Base-by-base conservation (phyloP, 1,140 invertebrate species). In the Heliconius himera region DNA sequence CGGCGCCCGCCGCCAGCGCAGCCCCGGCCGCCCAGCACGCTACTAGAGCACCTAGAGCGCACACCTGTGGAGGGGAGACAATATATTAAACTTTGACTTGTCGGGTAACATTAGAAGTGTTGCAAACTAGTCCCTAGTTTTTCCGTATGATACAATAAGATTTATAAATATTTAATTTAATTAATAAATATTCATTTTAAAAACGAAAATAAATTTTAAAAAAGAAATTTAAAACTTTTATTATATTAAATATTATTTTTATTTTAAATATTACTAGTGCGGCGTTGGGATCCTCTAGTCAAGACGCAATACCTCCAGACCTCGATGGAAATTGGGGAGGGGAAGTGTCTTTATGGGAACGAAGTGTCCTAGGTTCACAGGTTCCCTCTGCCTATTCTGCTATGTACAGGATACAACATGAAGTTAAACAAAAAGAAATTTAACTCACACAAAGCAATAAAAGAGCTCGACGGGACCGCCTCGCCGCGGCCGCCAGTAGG, bases 1-100 rank as follows among this genome's bases (percentile, higher is more conserved):
- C 97, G 72, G 97, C 96, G 18, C 96, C 96, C 36, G 97, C 97
- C 73, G 98, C 94, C 93, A 98, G 98, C 36, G 98, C 88, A 71
- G 98, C 98, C 29, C 97, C 97, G 95, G 98, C 96, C 75, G 98
- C 95, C 97, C 98, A 99, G 82, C 98, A 98, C 80, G 98, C 96
- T 83, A 98, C 98, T n/a, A 99, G 96, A 66, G 98, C 98, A 80
- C 98, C 96, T 74, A 99, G 94, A 41, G 98, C 98, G 86, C 98
- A 97, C 49, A 98, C 98, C 86, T 92, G 97, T 96, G 75, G 79
- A 11, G 11, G 8, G 8, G 8, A 13, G 9, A 36, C 1, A 8
- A 6, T 36, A 36, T 36, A 36, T 36, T 8, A 33, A 33, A 33
- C 33, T 5, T 33, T 33, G 5, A 33, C 33, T 33, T 5, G 33